phyloP scores from a whole-genome alignment of 2,888 invertebrate genomes.

The Hypercompe scribonia region DNA sequence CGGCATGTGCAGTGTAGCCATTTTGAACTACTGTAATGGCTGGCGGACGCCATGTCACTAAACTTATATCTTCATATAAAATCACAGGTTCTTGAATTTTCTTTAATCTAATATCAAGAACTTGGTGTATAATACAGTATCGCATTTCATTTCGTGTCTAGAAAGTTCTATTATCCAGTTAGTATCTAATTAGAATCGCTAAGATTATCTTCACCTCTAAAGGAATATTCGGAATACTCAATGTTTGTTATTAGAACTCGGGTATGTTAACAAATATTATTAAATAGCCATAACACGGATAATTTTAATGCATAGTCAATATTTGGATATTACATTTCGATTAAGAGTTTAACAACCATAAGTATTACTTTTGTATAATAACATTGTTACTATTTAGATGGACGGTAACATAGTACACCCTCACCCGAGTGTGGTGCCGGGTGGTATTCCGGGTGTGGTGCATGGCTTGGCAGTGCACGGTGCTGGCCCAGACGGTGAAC shows the following conservation, averaged over 20 bases:
- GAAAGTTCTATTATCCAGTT: neutral
- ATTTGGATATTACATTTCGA: neutral
- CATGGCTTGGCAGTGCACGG: slow-evolving; percentile 79
- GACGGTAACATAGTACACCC: slow-evolving; percentile 78
- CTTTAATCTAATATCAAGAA: neutral
- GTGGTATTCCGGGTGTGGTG: slow-evolving; percentile 73
- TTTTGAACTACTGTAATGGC: slow-evolving; percentile 72
- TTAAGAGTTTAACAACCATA: slow-evolving; percentile 6
- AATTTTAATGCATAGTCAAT: neutral
- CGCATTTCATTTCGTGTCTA: neutral
- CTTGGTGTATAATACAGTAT: neutral
- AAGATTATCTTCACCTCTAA: neutral
- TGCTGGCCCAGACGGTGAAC: slow-evolving; percentile 79
- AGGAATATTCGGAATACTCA: neutral
- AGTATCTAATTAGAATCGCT: neutral
- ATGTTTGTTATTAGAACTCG: slow-evolving; percentile 43
- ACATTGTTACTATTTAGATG: slow-evolving; percentile 63
- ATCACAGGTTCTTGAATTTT: slow-evolving; percentile 32
- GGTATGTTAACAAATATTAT: slow-evolving; percentile 28
- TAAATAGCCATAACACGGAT: neutral
- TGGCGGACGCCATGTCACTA: slow-evolving; percentile 77
- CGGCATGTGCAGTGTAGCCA: slow-evolving; percentile 71
- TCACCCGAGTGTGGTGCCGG: slow-evolving; percentile 73
- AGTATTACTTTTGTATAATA: neutral
- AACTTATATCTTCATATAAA: slow-evolving; percentile 57